Evolutionary conservation across 2,113 vertebrate species (phyloP), one percentile per base, ranked within the genome.

Genomic region (Solenodon paradoxus): DNA sequence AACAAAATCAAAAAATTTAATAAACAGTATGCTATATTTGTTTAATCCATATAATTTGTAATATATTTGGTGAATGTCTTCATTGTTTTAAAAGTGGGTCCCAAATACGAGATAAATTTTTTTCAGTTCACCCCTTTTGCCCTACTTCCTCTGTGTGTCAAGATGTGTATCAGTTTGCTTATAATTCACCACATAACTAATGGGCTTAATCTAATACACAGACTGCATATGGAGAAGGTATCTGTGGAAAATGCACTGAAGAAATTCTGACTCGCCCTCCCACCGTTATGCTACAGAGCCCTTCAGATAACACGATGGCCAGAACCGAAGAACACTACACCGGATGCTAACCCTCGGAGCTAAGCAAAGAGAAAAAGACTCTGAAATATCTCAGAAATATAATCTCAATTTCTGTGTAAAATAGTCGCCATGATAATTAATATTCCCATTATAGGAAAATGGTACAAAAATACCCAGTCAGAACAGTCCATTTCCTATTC

Each of bases 161-260:
- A 45, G 7, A 49, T 92, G 47, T 74, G 90, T 90, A 55, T 81
- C 51, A 78, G 17, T 13, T 59, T 38, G 26, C 66, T 95, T 90
- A 59, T 55, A 88, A 83, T 92, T 90, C 66, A 88, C 32, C 66
- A 90, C 49, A 55, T 85, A 47, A 68, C 78, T 45, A 61, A 85
- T 64, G 88, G 80, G 40, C 69, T 66, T 96, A 92, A 81, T 94
- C 66, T 85, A 82, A 78, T 81, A 85, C 71, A 69, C 45, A 19
- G 38, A 77, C 88, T 95, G 63, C 66, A 69, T 95, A 93, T 86
- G 91, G 85, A 63, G 38, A 81, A 80, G 77, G 82, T 91, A 95
- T 95, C 88, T 68, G 30, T 86, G 38, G 78, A 49, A 94, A 96
- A 81, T 42, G 19, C 11, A 24, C 49, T 91, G 85, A 88, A 96